A percentile compares a stretch with the other conserved stretches of the same genome.
Evolutionary conservation across 2,113 vertebrate species (phyloP).

Genomic region (Nothoprocta pentlandii): DNA sequence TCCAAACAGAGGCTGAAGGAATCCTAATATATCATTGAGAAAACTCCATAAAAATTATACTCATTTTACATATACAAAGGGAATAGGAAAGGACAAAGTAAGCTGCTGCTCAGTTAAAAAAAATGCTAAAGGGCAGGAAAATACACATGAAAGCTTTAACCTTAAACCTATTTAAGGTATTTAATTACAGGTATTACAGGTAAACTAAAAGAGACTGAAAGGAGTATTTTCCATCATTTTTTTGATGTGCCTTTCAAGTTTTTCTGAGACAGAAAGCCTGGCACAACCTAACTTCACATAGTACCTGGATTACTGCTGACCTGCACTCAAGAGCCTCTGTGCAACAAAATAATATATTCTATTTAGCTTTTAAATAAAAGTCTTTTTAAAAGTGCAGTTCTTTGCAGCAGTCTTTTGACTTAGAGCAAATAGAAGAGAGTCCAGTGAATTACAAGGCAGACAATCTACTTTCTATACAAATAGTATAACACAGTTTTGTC

Average conservation of each 20-base stretch:
- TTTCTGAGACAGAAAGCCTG: background rate
- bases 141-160: background rate
- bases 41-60: background rate
- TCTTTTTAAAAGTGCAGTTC: background rate
- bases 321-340: background rate
- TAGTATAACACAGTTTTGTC: background rate
- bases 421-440: background rate
- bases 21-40: background rate
- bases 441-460: background rate
- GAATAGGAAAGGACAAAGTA: background rate
- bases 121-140: background rate
- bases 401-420: background rate
- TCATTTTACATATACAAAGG: background rate
- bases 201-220: background rate
- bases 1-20: constrained; percentile 21
- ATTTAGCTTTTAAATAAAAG: background rate
- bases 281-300: background rate
- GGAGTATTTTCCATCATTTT: background rate
- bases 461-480: background rate
- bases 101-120: background rate
- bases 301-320: background rate
- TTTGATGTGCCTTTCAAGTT: background rate
- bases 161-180: too few relatives aligned
- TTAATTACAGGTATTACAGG: background rate
- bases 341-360: background rate